These are phyloP conservation scores for Oeneis ivallda DNA, from an alignment of 2,888 invertebrate genomes.

Conservation along the genomic window DNA sequence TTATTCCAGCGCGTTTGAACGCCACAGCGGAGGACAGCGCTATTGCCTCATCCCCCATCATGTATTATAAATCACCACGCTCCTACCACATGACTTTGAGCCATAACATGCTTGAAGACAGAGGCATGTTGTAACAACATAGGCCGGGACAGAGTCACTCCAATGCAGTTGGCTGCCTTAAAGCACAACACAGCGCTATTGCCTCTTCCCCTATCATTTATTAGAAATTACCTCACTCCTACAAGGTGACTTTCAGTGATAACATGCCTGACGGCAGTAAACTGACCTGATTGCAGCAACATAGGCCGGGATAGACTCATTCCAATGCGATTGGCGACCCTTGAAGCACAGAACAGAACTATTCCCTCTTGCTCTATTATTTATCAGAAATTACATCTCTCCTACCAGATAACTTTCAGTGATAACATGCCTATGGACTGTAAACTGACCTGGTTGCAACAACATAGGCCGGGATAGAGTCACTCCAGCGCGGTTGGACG, in stretches of 20 bases:
- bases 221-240: slow-evolving; percentile 66
- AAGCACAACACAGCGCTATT: slow-evolving; percentile 65
- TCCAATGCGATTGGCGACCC: slow-evolving; percentile 65
- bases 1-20: too few relatives aligned
- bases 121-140: too few relatives aligned
- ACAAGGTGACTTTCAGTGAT: slow-evolving; percentile 67
- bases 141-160: too few relatives aligned
- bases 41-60: too few relatives aligned
- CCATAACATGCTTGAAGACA: too few relatives aligned
- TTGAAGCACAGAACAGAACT: slow-evolving; percentile 66
- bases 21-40: too few relatives aligned
- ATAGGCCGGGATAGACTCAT: slow-evolving; percentile 69
- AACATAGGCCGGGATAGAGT: slow-evolving; percentile 69
- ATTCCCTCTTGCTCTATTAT: slow-evolving; percentile 64
- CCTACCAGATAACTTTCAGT: slow-evolving; percentile 69
- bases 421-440: slow-evolving; percentile 61
- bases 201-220: slow-evolving; percentile 67
- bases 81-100: too few relatives aligned
- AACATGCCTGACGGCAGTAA: slow-evolving; percentile 60
- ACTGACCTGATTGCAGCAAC: slow-evolving; percentile 69
- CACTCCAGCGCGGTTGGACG: slow-evolving; percentile 68
- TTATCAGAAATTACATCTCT: slow-evolving; percentile 66
- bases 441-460: slow-evolving; percentile 66
- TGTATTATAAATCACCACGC: too few relatives aligned
- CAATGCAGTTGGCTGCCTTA: slow-evolving; percentile 59